Percentiles rank a stretch among this genome's conserved stretches.
Conservation (phyloP, 2,888 invertebrate species). For the Cataglyphis livida region DNA sequence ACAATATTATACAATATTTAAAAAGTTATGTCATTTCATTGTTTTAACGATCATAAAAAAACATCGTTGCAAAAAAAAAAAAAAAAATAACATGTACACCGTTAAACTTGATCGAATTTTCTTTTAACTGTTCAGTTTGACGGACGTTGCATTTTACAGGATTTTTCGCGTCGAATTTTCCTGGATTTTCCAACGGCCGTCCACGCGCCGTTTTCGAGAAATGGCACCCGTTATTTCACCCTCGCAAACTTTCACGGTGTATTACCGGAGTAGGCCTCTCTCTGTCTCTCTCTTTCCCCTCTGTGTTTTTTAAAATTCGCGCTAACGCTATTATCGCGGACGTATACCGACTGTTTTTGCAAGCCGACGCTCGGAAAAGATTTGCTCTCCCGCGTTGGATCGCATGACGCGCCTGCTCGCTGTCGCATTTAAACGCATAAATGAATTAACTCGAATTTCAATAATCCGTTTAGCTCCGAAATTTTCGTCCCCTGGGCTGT, state of each 20-base stretch:
- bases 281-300: constrained; percentile 25
- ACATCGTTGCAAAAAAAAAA: not conserved
- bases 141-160: constrained; percentile 30
- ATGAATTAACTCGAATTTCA: constrained; percentile 59
- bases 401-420: constrained; percentile 37
- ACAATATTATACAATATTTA: not conserved
- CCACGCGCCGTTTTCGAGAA: constrained; percentile 53
- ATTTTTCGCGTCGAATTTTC: constrained; percentile 61
- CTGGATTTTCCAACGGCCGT: constrained; percentile 30
- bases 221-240: constrained; percentile 64
- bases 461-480: constrained; percentile 53
- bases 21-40: not conserved
- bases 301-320: constrained; percentile 72
- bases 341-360: constrained; percentile 58
- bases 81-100: not conserved
- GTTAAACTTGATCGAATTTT: constrained; percentile 24
- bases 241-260: constrained; percentile 70
- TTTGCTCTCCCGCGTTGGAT: constrained; percentile 29
- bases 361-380: constrained; percentile 45
- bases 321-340: constrained; percentile 65
- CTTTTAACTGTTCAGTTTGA: constrained; percentile 24
- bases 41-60: constrained; percentile 14
- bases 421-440: constrained; percentile 55
- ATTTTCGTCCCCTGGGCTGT: constrained; percentile 37
- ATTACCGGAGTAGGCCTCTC: constrained; percentile 59